A percentile compares a stretch with the other conserved stretches of the same genome.
phyloP scores from a whole-genome alignment of 2,888 invertebrate genomes.

The Coenonympha arcania region DNA sequence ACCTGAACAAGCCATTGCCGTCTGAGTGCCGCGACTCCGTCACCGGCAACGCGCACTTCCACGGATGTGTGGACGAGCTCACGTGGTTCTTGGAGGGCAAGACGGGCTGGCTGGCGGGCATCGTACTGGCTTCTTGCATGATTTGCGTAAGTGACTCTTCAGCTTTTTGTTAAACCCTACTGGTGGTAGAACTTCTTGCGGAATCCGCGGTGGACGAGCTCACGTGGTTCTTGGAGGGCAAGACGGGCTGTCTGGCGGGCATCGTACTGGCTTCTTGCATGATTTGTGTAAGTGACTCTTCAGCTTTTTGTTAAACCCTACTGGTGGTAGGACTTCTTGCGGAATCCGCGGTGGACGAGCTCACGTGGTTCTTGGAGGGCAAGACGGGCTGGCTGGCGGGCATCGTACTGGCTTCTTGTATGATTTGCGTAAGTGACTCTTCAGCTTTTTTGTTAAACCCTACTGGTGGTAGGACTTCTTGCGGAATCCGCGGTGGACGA shows the following conservation, averaged over 20 bases:
- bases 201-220: slow-evolving; percentile 93
- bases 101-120: slow-evolving; percentile 86
- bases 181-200: no score
- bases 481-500: slow-evolving; percentile 95
- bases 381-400: slow-evolving; percentile 89
- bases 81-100: slow-evolving; percentile 91
- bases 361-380: slow-evolving; percentile 90
- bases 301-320: no score
- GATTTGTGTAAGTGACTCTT: slow-evolving; percentile 78
- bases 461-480: no score
- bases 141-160: slow-evolving; percentile 78
- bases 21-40: slow-evolving; percentile 89
- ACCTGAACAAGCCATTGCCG: slow-evolving; percentile 84
- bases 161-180: no score
- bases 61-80: slow-evolving; percentile 90
- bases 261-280: slow-evolving; percentile 83
- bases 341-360: slow-evolving; percentile 91
- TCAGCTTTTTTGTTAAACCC: slow-evolving; percentile 16
- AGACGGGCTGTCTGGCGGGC: slow-evolving; percentile 87
- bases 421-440: slow-evolving; percentile 80
- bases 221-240: slow-evolving; percentile 89
- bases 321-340: no score
- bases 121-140: slow-evolving; percentile 83
- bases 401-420: slow-evolving; percentile 81
- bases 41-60: slow-evolving; percentile 90